Conservation (phyloP, 2,888 invertebrate genomes). For the Drosophila fungiperda region DNA sequence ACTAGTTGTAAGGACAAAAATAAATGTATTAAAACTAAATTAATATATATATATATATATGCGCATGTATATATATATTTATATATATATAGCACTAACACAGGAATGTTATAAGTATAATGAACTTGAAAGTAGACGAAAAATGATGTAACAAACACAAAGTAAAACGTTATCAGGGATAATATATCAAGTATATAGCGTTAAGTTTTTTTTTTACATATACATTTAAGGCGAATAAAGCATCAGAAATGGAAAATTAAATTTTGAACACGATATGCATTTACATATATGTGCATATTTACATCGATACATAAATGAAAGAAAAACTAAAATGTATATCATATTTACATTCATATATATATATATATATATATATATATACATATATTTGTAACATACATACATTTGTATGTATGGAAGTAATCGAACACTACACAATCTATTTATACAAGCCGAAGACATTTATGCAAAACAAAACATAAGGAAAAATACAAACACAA, state of each 20-base stretch:
- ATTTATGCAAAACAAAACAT: constrained; percentile 50
- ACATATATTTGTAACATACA: constrained; percentile 34
- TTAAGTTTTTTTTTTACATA: constrained; percentile 59
- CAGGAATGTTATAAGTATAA: constrained; percentile 54
- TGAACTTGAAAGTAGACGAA: constrained; percentile 46
- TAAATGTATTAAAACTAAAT: constrained; percentile 52
- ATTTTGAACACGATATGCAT: constrained; percentile 48
- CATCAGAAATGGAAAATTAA: constrained; percentile 49
- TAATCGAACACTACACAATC: constrained; percentile 35
- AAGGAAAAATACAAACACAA: constrained; percentile 6
- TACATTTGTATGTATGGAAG: constrained; percentile 30
- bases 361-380: constrained; percentile 26
- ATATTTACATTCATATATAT: constrained; percentile 29
- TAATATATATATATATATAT: constrained; percentile 7
- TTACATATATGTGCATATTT: constrained; percentile 39
- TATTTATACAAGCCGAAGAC: constrained; percentile 47
- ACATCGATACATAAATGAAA: constrained; percentile 24
- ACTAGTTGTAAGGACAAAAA: constrained; percentile 29
- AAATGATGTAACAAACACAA: constrained; percentile 59
- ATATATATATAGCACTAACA: constrained; percentile 35
- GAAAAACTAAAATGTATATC: constrained; percentile 6
- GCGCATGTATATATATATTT: neutral
- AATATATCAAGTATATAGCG: constrained; percentile 74
- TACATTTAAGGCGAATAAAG: constrained; percentile 61
- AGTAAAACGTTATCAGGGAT: constrained; percentile 79